Conservation (phyloP, 2,797 vertebrate species). For the Zalophus californianus region DNA sequence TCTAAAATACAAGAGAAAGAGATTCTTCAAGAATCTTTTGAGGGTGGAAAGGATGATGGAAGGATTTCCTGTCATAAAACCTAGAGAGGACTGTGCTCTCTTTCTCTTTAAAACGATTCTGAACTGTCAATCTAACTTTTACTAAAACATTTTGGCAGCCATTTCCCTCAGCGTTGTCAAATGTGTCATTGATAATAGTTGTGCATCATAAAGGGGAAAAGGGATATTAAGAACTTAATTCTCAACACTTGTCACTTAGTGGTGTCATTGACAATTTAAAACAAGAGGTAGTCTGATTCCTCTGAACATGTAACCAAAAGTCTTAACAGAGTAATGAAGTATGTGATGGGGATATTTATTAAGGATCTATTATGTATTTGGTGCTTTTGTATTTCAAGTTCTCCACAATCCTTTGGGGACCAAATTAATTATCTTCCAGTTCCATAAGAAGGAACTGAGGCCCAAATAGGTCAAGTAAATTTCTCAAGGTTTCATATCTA, state of each 20-base stretch:
- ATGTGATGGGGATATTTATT: not conserved
- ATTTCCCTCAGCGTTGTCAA: conserved; percentile 73
- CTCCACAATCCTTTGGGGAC: fast-evolving
- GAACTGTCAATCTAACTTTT: conserved; percentile 78
- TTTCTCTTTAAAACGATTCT: conserved; percentile 39
- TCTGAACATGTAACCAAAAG: conserved; percentile 19
- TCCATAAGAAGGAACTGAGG: not conserved
- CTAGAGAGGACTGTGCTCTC: conserved; percentile 64
- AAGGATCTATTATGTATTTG: not conserved
- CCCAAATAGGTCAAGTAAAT: not conserved
- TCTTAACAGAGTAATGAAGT: not conserved
- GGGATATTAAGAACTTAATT: conserved; percentile 79
- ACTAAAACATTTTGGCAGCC: conserved; percentile 79
- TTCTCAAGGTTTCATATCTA: not conserved
- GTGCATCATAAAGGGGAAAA: conserved; percentile 67
- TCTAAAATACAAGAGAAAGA: not conserved
- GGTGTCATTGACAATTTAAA: conserved; percentile 58
- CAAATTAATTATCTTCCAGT: not conserved
- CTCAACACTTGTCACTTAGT: conserved; percentile 61
- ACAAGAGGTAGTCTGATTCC: conserved; percentile 11
- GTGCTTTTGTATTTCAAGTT: not conserved
- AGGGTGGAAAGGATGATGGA: conserved; percentile 33
- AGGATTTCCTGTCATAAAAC: conserved; percentile 75
- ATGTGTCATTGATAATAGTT: conserved; percentile 77
- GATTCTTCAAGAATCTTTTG: conserved; percentile 3